These are phyloP conservation scores for Sebastolobus alascanus DNA, from an alignment of 2,797 vertebrate species.

Conservation along the genomic window DNA sequence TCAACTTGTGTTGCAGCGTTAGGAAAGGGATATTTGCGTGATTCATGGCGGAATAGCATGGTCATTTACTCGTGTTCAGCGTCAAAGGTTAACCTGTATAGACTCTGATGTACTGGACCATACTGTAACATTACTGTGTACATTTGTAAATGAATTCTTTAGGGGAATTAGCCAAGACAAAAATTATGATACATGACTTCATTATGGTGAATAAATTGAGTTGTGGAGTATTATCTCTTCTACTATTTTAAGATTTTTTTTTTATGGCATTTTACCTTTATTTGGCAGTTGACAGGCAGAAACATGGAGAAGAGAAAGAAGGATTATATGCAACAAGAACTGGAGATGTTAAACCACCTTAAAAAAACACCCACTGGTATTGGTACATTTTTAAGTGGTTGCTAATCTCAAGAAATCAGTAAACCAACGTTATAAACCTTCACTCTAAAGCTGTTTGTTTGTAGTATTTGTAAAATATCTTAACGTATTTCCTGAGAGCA, in stretches of 20 bases:
- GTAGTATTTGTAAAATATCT: slow-evolving; percentile 14
- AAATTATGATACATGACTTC: background rate
- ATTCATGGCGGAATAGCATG: background rate
- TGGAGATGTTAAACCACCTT: background rate
- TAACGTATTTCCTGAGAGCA: slow-evolving; percentile 15
- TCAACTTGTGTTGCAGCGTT: background rate
- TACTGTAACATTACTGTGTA: background rate
- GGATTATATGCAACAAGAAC: background rate
- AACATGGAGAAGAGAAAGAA: background rate
- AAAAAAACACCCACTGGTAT: background rate
- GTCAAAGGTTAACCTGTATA: background rate
- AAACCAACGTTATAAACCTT: background rate
- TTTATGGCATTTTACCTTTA: background rate
- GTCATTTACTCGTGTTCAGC: background rate
- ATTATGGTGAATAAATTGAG: background rate
- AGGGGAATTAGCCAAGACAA: background rate
- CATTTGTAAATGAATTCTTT: background rate
- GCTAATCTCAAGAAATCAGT: background rate
- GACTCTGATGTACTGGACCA: slow-evolving; percentile 20
- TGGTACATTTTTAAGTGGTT: background rate
- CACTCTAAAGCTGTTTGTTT: background rate
- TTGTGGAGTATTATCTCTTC: background rate
- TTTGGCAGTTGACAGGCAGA: background rate
- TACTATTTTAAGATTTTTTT: background rate
- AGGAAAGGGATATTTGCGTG: background rate